Base-by-base conservation (phyloP, 2,113 vertebrate genomes). In the Podarcis muralis region DNA sequence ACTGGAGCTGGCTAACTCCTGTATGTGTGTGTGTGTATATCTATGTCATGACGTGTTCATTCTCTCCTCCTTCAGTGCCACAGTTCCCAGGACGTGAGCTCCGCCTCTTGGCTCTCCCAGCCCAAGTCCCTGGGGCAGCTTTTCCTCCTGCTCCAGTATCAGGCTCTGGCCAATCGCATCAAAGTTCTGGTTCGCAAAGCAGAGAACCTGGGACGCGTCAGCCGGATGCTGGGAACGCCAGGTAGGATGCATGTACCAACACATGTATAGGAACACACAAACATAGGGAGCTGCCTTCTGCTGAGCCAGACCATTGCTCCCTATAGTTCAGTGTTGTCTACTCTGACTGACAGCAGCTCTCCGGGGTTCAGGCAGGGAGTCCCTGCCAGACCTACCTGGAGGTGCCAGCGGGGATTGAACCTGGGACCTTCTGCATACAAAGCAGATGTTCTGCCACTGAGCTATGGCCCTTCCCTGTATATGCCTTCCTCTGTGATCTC, bases 181-280 rank as follows among this genome's bases (percentile, higher is more conserved):
- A 98, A 98, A 93, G 97, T 98, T 91, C 97, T 98, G 97, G 95
- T 98, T 13, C 91, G 95, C 65, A 98, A 97, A 92, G 98, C 97
- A 0, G 96, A 97, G 91, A 96, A 95, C 32, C 94, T 98, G 92
- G 88, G 92, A 89, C 96, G 95, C 89, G 96, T 97, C 3, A 97
- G 93, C 1, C 92, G 94, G 4, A 85, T 98, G 90, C 98, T 95
- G 0, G 97, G 98, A 30, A 59, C 94, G 1, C 95, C 97, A 97
- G 97, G 98, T 98, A 93, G 82, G 88, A 72, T 32, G 22, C 35
- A 8, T 30, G 15, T 0, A n/a, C 30, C 22, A 23, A 8, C 68
- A 0, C 48, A 11, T 48, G 48, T 48, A 48, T 48, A 48, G 48
- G 48, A 48, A 48, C 48, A 48, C 48, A 53, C 48, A 25, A 53